Conservation (phyloP, 2,113 vertebrate genomes). For the Echinops telfairi region DNA sequence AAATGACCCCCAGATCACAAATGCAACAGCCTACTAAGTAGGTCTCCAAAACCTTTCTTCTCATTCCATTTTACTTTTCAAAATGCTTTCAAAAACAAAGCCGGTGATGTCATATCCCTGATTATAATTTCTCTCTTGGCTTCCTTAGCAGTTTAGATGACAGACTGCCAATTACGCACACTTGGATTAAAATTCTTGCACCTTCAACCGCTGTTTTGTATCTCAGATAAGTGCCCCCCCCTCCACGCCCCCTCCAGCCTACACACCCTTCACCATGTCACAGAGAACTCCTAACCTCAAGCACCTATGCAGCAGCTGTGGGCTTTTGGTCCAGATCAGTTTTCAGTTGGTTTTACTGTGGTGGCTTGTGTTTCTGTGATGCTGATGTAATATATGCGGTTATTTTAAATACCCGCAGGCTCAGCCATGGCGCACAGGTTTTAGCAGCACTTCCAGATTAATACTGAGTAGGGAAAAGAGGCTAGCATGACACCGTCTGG, state of each 20-base stretch:
- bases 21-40: background rate
- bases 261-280: fast-evolving
- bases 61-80: background rate
- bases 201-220: background rate
- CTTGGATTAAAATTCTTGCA: background rate
- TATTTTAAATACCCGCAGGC: too few relatives aligned
- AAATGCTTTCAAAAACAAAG: background rate
- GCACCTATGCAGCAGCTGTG: background rate
- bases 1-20: background rate
- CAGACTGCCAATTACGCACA: background rate
- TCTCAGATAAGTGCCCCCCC: background rate
- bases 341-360: background rate
- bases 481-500: too few relatives aligned
- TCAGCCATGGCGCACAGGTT: too few relatives aligned
- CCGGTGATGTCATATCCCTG: background rate
- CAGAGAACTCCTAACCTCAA: background rate
- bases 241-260: too few relatives aligned
- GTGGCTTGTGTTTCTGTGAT: too few relatives aligned
- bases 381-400: too few relatives aligned
- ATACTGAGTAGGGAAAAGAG: too few relatives aligned
- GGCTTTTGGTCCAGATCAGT: background rate
- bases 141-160: background rate
- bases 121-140: background rate
- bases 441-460: too few relatives aligned
- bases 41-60: background rate